Percentiles rank a stretch among this genome's conserved stretches.
These are phyloP conservation scores for Atrina japonica DNA, from an alignment of 2,888 invertebrate genomes.

Conservation along the genomic window DNA sequence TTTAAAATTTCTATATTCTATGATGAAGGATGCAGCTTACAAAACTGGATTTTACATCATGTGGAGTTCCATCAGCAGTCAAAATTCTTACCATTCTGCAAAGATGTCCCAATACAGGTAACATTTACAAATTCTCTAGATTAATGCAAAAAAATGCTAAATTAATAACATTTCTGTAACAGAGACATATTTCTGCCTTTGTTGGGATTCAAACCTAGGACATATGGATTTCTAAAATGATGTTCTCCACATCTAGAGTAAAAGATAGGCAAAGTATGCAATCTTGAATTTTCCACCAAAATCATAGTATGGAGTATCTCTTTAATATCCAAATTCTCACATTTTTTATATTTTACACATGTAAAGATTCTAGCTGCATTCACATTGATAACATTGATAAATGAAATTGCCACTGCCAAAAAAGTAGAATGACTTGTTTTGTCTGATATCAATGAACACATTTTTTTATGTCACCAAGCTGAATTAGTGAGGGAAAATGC, in stretches of 20 bases:
- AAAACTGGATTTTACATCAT: constrained; percentile 46
- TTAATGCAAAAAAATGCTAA: neutral
- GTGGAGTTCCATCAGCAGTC: constrained; percentile 46
- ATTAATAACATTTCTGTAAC: neutral
- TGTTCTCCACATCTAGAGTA: neutral
- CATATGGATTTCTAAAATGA: neutral
- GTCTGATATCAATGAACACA: too few species aligned
- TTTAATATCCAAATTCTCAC: too few species aligned
- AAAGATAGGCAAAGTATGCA: too few species aligned
- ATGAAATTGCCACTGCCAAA: too few species aligned
- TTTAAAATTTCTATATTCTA: constrained; percentile 7
- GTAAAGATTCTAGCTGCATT: too few species aligned
- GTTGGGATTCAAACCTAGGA: neutral
- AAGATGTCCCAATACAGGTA: constrained; percentile 38
- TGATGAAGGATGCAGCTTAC: constrained; percentile 50
- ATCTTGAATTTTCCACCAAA: neutral
- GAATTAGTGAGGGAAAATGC: too few species aligned
- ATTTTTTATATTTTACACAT: too few species aligned
- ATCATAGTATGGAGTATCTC: too few species aligned
- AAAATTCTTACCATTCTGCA: constrained; percentile 47
- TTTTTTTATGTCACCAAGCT: too few species aligned
- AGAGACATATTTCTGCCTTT: neutral
- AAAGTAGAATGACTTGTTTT: too few species aligned
- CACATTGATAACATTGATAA: too few species aligned
- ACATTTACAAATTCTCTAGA: neutral